Evolutionary conservation across 2,888 invertebrate genomes (phyloP), one percentile per base, ranked within the genome.

Genomic region (Nymphalis c-album): DNA sequence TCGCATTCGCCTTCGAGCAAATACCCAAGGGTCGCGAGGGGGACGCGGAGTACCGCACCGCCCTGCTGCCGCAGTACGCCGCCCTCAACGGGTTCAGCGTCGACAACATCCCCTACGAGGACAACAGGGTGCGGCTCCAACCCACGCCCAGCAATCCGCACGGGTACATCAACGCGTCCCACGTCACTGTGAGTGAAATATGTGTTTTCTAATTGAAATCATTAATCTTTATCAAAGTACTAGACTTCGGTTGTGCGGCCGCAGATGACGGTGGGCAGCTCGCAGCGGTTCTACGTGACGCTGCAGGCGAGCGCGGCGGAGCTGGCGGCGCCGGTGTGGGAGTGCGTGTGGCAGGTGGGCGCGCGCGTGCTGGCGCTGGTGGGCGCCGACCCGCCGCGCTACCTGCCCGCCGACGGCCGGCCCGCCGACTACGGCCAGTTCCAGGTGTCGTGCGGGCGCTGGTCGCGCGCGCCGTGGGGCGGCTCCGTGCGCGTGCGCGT

Each of bases 161-260:
- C 79, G 98, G 98, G 17, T 98, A 98, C 79, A 96, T 98, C 75
- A 98, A 98, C 90, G 98, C 98, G 1, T 98, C 97, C 3, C 96
- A 97, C 80, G 95, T 98, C 71, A 96, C 96, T 78, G 97, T 97
- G 84, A 83, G 82, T 77, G 17, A 3, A 20, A 2, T 16, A 16
- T 13, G 7, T 20, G 2, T n/a, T n/a, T 46, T 60, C 18, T 45
- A 26, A n/a, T 20, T n/a, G 20, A 0, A 17, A 31, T 55, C 6
- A 7, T 17, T 53, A 3, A 20, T 2, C 26, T 22, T 22, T 10
- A 8, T 6, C 6, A 31, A 0, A 26, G 6, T 0, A 31, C 6
- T 6, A 31, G 26, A 31, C 1, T 31, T 31, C 26, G 26, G 26
- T 31, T 13, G 3, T 0, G 0, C 13, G 40, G 17, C 20, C 22